Evolutionary conservation across 2,797 vertebrate genomes (phyloP).

Genomic region (Pristis pectinata): DNA sequence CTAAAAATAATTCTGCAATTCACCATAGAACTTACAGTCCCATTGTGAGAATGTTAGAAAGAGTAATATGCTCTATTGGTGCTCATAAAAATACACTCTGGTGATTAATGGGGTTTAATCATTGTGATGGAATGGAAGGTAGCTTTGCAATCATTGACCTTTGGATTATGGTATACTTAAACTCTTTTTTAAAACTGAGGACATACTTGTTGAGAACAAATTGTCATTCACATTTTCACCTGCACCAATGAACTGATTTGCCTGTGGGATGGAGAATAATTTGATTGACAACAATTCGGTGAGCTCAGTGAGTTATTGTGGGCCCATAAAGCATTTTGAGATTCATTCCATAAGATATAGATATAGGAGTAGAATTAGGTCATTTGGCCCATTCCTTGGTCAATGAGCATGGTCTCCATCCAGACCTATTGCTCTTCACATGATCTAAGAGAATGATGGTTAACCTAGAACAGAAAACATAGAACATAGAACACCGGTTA

Average conservation of each 20-base stretch:
- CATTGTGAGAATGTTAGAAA: not conserved
- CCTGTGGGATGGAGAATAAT: not conserved
- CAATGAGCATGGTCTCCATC: not conserved
- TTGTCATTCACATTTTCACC: not conserved
- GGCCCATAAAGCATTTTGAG: not conserved
- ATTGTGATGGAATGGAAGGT: not conserved
- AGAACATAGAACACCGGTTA: no score
- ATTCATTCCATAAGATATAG: not conserved
- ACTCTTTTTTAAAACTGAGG: not conserved
- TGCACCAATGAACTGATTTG: not conserved
- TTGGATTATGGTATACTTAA: not conserved
- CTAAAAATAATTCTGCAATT: not conserved
- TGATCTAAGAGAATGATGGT: not conserved
- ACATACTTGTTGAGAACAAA: not conserved
- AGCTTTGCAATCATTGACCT: not conserved
- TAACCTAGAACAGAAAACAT: no score
- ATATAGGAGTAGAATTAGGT: no score
- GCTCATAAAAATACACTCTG: no score
- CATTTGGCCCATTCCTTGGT: not conserved
- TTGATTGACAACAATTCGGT: not conserved
- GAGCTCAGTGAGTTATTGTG: not conserved
- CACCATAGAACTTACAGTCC: not conserved
- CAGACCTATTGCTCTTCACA: not conserved
- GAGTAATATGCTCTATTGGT: not conserved
- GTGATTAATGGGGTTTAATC: not conserved